These are phyloP conservation scores for Vidua macroura DNA, from an alignment of 2,113 vertebrate genomes.

Conservation along the genomic window DNA sequence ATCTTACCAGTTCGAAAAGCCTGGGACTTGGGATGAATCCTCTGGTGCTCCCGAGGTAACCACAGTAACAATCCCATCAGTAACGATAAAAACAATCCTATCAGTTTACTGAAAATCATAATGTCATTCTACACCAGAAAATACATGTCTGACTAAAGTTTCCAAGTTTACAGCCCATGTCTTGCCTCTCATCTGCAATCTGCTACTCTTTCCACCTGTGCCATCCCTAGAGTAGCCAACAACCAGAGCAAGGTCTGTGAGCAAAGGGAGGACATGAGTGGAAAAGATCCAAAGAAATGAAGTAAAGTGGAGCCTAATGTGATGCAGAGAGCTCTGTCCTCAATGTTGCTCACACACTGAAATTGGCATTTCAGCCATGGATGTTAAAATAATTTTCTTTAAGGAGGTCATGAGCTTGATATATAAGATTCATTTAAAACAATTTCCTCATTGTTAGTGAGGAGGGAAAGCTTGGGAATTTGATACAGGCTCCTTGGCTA, in stretches of 20 bases:
- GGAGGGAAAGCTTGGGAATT: neutral
- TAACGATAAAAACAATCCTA: neutral
- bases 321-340: neutral
- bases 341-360: neutral
- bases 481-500: neutral
- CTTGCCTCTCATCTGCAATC: neutral
- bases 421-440: neutral
- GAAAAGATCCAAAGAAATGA: neutral
- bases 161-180: neutral
- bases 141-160: neutral
- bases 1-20: neutral
- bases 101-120: accelerated
- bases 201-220: neutral
- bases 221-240: neutral
- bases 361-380: neutral
- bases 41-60: neutral
- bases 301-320: neutral
- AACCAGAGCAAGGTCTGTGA: accelerated
- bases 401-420: neutral
- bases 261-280: accelerated
- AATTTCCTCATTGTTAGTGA: neutral
- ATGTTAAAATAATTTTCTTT: neutral
- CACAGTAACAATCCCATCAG: neutral
- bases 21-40: neutral
- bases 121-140: neutral